A percentile compares a stretch with the other conserved stretches of the same genome.
These are phyloP conservation scores for Nymphicus hollandicus DNA, from an alignment of 2,113 vertebrate species.

Conservation along the genomic window DNA sequence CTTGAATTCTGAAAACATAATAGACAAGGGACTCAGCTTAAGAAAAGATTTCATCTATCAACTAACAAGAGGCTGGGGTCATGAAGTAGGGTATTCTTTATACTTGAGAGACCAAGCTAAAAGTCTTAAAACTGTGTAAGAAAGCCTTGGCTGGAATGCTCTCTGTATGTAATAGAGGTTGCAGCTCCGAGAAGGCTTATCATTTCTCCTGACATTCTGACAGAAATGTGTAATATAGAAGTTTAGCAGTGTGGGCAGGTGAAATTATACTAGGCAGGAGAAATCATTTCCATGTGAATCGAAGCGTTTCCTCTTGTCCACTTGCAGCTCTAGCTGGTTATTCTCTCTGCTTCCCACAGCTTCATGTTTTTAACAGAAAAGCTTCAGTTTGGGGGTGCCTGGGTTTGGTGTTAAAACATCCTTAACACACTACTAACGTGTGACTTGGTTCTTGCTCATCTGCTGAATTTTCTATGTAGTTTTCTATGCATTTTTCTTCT, in stretches of 20 bases:
- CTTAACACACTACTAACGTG: neutral
- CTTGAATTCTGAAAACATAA: slow-evolving; percentile 71
- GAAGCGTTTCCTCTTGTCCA: slow-evolving; percentile 58
- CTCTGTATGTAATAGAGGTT: slow-evolving; percentile 53
- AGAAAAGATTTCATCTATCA: slow-evolving; percentile 75
- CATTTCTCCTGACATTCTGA: slow-evolving; percentile 68
- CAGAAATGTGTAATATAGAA: slow-evolving; percentile 65
- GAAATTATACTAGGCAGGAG: slow-evolving; percentile 65
- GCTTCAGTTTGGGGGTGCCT: neutral
- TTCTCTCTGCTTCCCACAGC: neutral
- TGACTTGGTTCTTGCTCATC: neutral
- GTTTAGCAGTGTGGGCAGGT: slow-evolving; percentile 70
- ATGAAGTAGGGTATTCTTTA: slow-evolving; percentile 61
- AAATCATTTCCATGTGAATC: slow-evolving; percentile 69
- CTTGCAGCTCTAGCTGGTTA: slow-evolving; percentile 7
- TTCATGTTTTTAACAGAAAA: neutral
- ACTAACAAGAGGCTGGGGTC: slow-evolving; percentile 74
- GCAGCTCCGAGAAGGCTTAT: slow-evolving; percentile 62
- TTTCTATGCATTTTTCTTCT: neutral
- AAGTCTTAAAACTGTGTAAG: slow-evolving; percentile 46
- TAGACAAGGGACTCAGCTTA: slow-evolving; percentile 66
- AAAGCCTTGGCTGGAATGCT: neutral
- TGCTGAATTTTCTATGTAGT: neutral
- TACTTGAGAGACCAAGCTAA: slow-evolving; percentile 67
- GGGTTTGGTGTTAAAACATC: neutral